These are phyloP conservation scores for Paralichthys olivaceus DNA, from an alignment of 2,113 vertebrate species.

Conservation along the genomic window DNA sequence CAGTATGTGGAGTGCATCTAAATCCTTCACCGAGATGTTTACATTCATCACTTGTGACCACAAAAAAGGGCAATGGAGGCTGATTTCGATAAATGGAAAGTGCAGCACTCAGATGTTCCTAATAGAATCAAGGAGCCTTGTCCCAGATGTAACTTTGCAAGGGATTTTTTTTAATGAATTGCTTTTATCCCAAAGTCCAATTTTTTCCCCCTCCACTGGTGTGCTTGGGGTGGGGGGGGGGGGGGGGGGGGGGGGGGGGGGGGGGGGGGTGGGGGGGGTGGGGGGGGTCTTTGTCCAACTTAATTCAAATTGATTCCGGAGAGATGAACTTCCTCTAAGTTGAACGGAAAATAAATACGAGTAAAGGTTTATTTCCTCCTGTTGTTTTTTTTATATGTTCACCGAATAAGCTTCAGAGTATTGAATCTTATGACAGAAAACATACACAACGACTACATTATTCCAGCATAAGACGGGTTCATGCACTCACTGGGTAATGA, in stretches of 20 bases:
- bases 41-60: constrained; percentile 59
- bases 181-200: constrained; percentile 16
- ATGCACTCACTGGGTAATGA: background rate
- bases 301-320: constrained; percentile 54
- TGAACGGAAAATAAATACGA: constrained; percentile 43
- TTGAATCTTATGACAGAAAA: constrained; percentile 41
- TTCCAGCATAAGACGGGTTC: background rate
- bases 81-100: constrained; percentile 46
- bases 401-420: constrained; percentile 25
- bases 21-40: constrained; percentile 48
- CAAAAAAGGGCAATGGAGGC: constrained; percentile 36
- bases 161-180: constrained; percentile 31
- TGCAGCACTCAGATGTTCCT: constrained; percentile 28
- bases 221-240: constrained; percentile 6
- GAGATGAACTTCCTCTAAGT: constrained; percentile 41
- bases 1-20: constrained; percentile 50
- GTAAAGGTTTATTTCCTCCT: constrained; percentile 34
- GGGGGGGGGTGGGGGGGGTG: no score
- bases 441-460: background rate
- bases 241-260: background rate
- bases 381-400: constrained; percentile 31
- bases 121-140: constrained; percentile 46
- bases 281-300: constrained; percentile 35
- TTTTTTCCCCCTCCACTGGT: constrained; percentile 23
- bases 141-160: constrained; percentile 28